Conservation (phyloP, 2,113 vertebrate species). For the Rhadina sibilatrix region DNA sequence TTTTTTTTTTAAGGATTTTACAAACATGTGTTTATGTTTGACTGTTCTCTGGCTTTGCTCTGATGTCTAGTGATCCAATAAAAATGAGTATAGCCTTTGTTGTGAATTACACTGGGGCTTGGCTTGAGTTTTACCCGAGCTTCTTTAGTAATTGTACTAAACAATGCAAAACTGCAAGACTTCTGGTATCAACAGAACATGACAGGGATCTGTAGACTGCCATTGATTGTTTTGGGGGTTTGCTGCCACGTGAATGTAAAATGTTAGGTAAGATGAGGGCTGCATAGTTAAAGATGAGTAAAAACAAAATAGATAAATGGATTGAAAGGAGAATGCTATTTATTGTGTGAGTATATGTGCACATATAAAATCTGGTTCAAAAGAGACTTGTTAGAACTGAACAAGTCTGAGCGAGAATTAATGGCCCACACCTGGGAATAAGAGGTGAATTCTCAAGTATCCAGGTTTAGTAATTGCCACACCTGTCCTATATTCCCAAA, state of each 20-base stretch:
- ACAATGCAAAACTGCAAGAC: background rate
- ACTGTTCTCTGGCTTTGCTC: background rate
- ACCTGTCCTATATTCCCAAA: constrained; percentile 65
- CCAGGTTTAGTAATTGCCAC: constrained; percentile 66
- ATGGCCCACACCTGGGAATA: constrained; percentile 50
- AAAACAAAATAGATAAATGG: background rate
- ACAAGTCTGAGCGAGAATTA: constrained; percentile 64
- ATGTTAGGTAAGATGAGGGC: background rate
- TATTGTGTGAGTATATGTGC: background rate
- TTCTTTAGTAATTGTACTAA: background rate
- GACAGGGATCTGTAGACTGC: background rate
- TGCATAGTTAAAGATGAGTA: background rate
- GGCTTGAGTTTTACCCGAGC: background rate
- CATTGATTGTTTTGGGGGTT: background rate
- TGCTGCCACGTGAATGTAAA: background rate
- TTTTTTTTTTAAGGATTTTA: background rate
- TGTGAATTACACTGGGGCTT: background rate
- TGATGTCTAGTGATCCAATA: background rate
- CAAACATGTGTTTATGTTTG: background rate
- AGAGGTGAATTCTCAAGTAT: constrained; percentile 48
- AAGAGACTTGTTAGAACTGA: constrained; percentile 40
- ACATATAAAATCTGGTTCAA: constrained; percentile 14
- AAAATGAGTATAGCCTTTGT: background rate
- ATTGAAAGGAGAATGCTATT: background rate
- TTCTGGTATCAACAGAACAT: background rate